A percentile compares a stretch with the other conserved stretches of the same genome.
Conservation (phyloP, 1,140 invertebrate genomes). For the Aphidius gifuensis region DNA sequence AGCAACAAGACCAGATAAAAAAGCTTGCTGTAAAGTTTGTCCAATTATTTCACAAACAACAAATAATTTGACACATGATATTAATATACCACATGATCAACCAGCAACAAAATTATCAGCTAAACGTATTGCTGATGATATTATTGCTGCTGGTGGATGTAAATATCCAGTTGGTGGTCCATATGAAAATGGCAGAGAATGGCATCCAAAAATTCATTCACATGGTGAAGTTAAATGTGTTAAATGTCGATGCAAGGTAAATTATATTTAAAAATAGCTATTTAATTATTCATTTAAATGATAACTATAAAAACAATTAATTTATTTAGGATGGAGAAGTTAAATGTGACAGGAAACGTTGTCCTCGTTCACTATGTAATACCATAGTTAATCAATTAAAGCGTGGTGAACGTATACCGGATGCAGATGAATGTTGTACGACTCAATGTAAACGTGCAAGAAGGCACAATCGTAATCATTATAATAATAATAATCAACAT, state of each 20-base stretch:
- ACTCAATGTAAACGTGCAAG: slow-evolving; percentile 54
- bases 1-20: slow-evolving; percentile 68
- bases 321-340: slow-evolving; percentile 72
- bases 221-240: slow-evolving; percentile 84
- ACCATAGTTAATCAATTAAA: slow-evolving; percentile 47
- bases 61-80: slow-evolving; percentile 31
- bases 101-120: slow-evolving; percentile 30
- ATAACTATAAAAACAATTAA: background rate
- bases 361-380: slow-evolving; percentile 68
- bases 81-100: slow-evolving; percentile 39
- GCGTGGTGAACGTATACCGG: slow-evolving; percentile 43
- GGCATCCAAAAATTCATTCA: slow-evolving; percentile 78
- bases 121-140: slow-evolving; percentile 60
- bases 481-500: slow-evolving; percentile 46
- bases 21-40: slow-evolving; percentile 76
- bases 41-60: slow-evolving; percentile 53
- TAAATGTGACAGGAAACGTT: slow-evolving; percentile 75
- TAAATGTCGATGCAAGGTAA: slow-evolving; percentile 83
- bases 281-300: background rate
- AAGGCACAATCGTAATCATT: slow-evolving; percentile 50
- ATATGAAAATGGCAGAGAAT: slow-evolving; percentile 77
- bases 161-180: slow-evolving; percentile 67
- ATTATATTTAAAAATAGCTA: slow-evolving; percentile 25
- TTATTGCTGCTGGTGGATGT: slow-evolving; percentile 74
- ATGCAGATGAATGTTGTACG: slow-evolving; percentile 58